A percentile compares a stretch with the other conserved stretches of the same genome.
phyloP scores from a whole-genome alignment of 1,140 invertebrate species.

The Popillia japonica region DNA sequence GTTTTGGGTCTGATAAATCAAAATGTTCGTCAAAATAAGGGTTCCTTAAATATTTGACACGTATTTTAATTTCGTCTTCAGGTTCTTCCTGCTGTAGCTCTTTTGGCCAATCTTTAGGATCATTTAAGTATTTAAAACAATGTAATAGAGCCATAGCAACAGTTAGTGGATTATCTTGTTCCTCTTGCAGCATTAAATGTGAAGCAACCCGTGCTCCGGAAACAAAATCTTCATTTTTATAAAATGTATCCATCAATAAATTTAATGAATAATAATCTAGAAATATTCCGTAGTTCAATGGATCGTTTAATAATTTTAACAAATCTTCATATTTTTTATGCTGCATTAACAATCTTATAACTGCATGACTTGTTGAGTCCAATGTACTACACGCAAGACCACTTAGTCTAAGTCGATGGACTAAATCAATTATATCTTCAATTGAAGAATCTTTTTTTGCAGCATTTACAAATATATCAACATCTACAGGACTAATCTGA shows the following conservation, averaged over 20 bases:
- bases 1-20: slow-evolving; percentile 74
- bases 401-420: slow-evolving; percentile 75
- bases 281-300: slow-evolving; percentile 90
- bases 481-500: slow-evolving; percentile 72
- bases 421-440: slow-evolving; percentile 74
- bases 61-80: slow-evolving; percentile 78
- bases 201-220: slow-evolving; percentile 80
- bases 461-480: slow-evolving; percentile 78
- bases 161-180: slow-evolving; percentile 76
- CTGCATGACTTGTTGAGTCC: slow-evolving; percentile 83
- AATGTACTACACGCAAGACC: slow-evolving; percentile 73
- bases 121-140: slow-evolving; percentile 77
- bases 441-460: slow-evolving; percentile 63
- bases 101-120: slow-evolving; percentile 66
- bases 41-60: slow-evolving; percentile 82
- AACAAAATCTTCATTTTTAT: slow-evolving; percentile 73
- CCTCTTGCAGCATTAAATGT: slow-evolving; percentile 90
- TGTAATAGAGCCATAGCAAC: slow-evolving; percentile 76
- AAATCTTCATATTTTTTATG: slow-evolving; percentile 69
- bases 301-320: slow-evolving; percentile 77
- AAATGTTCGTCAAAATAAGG: slow-evolving; percentile 88
- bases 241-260: slow-evolving; percentile 82
- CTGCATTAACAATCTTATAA: slow-evolving; percentile 74
- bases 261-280: slow-evolving; percentile 81
- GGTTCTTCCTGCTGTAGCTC: slow-evolving; percentile 58